These are phyloP conservation scores for Danio aesculapii DNA, from an alignment of 2,797 vertebrate species.

Conservation along the genomic window DNA sequence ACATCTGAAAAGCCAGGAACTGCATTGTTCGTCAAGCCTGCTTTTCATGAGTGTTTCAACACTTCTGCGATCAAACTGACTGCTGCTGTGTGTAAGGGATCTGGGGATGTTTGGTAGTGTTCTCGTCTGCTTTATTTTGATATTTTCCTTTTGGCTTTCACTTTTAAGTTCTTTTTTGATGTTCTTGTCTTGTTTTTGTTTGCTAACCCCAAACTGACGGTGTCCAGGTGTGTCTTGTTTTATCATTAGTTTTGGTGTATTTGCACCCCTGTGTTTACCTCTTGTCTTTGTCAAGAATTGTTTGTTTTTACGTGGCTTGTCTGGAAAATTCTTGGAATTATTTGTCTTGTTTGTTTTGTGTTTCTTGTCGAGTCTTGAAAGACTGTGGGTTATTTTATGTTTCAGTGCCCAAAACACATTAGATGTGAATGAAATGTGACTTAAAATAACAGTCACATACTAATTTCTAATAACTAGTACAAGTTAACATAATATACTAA, in stretches of 20 bases:
- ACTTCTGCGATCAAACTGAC: background rate
- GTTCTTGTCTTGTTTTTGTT: conserved; percentile 9
- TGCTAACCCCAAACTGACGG: conserved; percentile 2
- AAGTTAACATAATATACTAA: too few species aligned
- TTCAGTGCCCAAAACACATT: background rate
- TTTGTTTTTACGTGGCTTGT: background rate
- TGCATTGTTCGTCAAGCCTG: background rate
- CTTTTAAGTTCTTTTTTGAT: conserved; percentile 7
- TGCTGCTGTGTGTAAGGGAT: background rate
- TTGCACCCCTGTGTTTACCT: background rate
- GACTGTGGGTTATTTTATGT: background rate
- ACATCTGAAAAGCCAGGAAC: background rate
- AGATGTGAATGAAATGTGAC: background rate
- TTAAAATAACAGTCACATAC: background rate
- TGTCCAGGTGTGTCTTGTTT: background rate
- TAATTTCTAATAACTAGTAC: background rate
- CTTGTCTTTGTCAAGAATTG: background rate
- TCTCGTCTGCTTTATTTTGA: background rate
- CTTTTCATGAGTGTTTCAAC: background rate
- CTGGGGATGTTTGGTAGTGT: background rate
- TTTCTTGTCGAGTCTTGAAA: background rate
- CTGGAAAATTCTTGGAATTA: background rate
- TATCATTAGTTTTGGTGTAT: conserved; percentile 1
- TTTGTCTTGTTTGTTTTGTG: background rate
- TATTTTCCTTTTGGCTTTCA: conserved; percentile 4